Evolutionary conservation across 35 echinoderm and acorn worm species (phyloP), one percentile per base, ranked within the genome.

Genomic region (Apostichopus parvimensis): DNA sequence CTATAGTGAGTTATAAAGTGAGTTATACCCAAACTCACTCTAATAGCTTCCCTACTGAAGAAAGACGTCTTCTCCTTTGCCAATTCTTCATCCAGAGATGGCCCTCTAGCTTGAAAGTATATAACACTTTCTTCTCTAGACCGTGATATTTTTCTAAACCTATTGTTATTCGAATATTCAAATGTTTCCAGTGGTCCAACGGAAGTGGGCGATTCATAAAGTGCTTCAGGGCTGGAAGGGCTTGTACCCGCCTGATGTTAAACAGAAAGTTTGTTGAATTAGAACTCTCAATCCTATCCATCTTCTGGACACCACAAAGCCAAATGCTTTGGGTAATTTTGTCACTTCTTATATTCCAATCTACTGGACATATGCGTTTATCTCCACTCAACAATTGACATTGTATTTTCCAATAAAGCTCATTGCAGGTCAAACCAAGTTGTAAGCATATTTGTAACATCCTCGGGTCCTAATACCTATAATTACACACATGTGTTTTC

Each of bases 51-150:
- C 57, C 52, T 84, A 58, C 58, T 84, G 54, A 17, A 58, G 56
- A 59, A 84, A 59, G 24, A 3, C 10, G 10, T 6, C 57, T 84
- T 55, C 53, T 84, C 81, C 18, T 55, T 17, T 58, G 57, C 17
- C 9, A 84, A 9, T 84, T 84, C 81, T 59, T 84, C 81, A 57
- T 84, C 81, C 52, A 84, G 57, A 6, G 81, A 84, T 58, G 53
- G 81, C 57, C 81, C 81, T 60, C 81, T 84, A 84, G 54, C 54
- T 84, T 84, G 81, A 84, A 84, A 84, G 55, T 84, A 84, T 84
- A 84, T 25, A 21, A 84, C 54, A 84, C 81, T 84, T 75, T 75
- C 71, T 5, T 6, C 17, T 75, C 71, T 75, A n/a, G 71, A 18
- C 17, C 21, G 15, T 75, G 71, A 75, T 20, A 20, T 75, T 75